Evolutionary conservation across 2,888 invertebrate species (phyloP), one percentile per base, ranked within the genome.

Genomic region (Clitarchus hookeri): DNA sequence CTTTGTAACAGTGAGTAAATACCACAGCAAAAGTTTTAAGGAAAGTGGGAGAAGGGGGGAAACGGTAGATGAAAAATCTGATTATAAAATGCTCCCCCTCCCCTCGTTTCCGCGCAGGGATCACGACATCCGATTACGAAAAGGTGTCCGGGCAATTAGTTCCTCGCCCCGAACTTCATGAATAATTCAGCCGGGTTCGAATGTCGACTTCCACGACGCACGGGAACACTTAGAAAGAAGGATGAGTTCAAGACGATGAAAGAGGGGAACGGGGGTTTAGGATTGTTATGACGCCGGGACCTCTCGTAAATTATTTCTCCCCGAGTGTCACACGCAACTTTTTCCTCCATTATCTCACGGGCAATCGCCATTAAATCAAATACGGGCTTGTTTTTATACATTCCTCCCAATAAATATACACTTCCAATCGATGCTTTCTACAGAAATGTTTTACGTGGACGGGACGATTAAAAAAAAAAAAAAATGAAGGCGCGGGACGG

Each of bases 251-350:
- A 48, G 16, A 48, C 12, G 48, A 36, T 36, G 36, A 1, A 36
- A 4, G 48, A 48, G 48, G 16, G 11, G 48, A 8, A 8, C 4
- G 48, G 16, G 16, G 48, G 48, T 0, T 11, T 1, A 16, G 48
- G 48, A 48, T 2, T 48, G 48, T 48, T 48, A 48, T 48, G 48
- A 48, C 48, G 48, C 48, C 16, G 12, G 11, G 12, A 48, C n/a
- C 23, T 65, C 23, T 19, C 65, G 23, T 65, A 65, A 65, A n/a
- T 65, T n/a, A 65, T 65, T 65, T n/a, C 65, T 65, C 65, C 65
- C 65, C 65, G 65, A 65, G 65, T 65, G 65, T 65, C 65, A 65
- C 65, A n/a, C 65, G 65, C 65, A 19, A 65, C 65, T 65, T 65
- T 65, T 65, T 65, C 65, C 3, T 65, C 65, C 13, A 19, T 53